phyloP scores from a whole-genome alignment of 2,797 vertebrate species.

The Gymnopithys bicolor region DNA sequence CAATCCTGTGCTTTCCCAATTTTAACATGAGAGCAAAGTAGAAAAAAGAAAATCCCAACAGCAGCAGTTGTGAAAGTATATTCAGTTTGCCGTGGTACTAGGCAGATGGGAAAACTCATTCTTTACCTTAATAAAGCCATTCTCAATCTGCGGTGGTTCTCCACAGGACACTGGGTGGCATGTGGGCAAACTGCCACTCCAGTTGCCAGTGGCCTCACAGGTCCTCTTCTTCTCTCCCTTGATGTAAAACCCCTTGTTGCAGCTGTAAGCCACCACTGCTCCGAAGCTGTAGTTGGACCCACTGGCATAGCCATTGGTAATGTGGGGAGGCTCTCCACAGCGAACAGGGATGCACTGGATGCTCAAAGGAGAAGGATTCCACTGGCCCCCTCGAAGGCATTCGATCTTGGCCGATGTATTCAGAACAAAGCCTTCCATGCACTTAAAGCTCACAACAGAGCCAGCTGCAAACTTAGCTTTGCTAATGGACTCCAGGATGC shows the following conservation, averaged over 20 bases:
- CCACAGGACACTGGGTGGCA: constrained; percentile 91
- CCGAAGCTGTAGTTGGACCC: constrained; percentile 95
- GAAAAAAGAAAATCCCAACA: background rate
- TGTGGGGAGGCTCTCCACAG: constrained; percentile 87
- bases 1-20: background rate
- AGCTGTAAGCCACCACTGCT: constrained; percentile 94
- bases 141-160: constrained; percentile 82
- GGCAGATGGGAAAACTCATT: background rate
- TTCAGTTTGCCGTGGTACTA: background rate
- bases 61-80: background rate
- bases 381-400: constrained; percentile 90
- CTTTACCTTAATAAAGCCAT: constrained; percentile 90
- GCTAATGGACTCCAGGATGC: constrained; percentile 90
- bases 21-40: background rate
- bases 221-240: constrained; percentile 94
- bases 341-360: constrained; percentile 92
- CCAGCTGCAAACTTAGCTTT: constrained; percentile 91
- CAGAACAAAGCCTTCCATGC: constrained; percentile 93
- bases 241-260: constrained; percentile 91
- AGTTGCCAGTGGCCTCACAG: constrained; percentile 92
- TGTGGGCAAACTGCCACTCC: constrained; percentile 87
- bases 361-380: constrained; percentile 87
- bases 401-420: constrained; percentile 90
- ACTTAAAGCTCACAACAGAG: constrained; percentile 92
- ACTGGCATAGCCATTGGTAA: constrained; percentile 89